Evolutionary conservation across 92 coral and sea anemone genomes (phyloP).

Genomic region (Montipora capitata): DNA sequence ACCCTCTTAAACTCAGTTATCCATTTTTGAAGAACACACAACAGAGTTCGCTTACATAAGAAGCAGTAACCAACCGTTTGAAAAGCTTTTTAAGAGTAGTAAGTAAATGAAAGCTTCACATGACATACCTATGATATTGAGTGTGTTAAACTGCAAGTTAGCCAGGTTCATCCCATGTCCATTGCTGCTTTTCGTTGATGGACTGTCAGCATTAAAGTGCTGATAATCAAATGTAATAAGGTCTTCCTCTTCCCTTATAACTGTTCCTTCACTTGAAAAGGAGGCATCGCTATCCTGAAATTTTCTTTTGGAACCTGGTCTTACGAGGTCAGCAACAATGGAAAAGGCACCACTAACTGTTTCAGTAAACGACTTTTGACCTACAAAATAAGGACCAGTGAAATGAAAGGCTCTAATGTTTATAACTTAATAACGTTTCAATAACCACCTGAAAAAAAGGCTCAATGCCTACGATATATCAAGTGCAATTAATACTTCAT

Average conservation of each 20-base stretch:
- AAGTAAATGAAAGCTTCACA: not conserved
- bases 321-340: constrained; percentile 79
- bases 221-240: constrained; percentile 90
- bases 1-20: too few species aligned
- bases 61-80: too few species aligned
- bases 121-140: constrained; percentile 90
- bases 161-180: constrained; percentile 81
- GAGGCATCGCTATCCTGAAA: constrained; percentile 31
- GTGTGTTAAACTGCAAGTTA: constrained; percentile 89
- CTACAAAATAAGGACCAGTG: constrained; percentile 11
- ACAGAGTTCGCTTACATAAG: too few species aligned
- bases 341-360: constrained; percentile 84
- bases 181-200: constrained; percentile 73
- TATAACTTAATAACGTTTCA: too few species aligned
- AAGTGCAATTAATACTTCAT: too few species aligned
- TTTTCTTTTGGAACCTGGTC: constrained; percentile 71
- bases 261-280: constrained; percentile 53
- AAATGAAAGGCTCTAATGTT: not conserved
- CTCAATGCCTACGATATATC: too few species aligned
- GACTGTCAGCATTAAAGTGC: constrained; percentile 86
- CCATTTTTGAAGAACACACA: too few species aligned
- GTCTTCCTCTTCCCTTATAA: constrained; percentile 76
- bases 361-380: constrained; percentile 81
- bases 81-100: too few species aligned
- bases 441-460: too few species aligned